phyloP scores from a whole-genome alignment of 2,797 vertebrate species.

The Pterois miles region DNA sequence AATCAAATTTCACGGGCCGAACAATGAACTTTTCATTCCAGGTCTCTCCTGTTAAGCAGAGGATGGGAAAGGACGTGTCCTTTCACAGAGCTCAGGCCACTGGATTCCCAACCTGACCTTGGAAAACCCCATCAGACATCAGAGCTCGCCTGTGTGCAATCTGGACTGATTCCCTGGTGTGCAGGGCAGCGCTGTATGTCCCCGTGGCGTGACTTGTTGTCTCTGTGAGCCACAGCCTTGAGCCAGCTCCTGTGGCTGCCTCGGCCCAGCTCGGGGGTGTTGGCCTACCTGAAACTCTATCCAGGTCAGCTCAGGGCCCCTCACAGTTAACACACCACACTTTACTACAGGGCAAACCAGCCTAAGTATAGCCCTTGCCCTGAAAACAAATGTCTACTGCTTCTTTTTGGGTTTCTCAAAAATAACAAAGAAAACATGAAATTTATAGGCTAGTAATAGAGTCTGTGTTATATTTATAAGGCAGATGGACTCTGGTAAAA shows the following conservation, averaged over 20 bases:
- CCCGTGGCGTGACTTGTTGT: constrained; percentile 66
- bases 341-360: constrained; percentile 79
- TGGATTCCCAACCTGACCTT: constrained; percentile 65
- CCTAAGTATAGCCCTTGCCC: constrained; percentile 75
- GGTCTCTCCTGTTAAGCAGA: constrained; percentile 46
- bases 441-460: constrained; percentile 47
- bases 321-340: constrained; percentile 72
- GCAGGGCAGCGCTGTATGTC: constrained; percentile 59
- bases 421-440: constrained; percentile 70
- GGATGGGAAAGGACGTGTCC: constrained; percentile 59
- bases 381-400: constrained; percentile 61
- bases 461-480: constrained; percentile 53
- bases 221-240: constrained; percentile 75
- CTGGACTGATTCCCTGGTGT: constrained; percentile 66
- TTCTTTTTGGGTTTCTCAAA: constrained; percentile 63
- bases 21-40: constrained; percentile 67
- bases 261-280: constrained; percentile 49
- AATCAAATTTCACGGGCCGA: constrained; percentile 67
- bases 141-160: constrained; percentile 63
- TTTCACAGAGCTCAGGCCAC: constrained; percentile 39
- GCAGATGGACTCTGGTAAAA: constrained; percentile 37
- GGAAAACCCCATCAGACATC: constrained; percentile 74
- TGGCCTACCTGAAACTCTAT: constrained; percentile 80
- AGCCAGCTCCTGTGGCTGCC: constrained; percentile 68
- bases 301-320: constrained; percentile 77